Conservation (phyloP, 2,888 invertebrate species). For the Drosophila quinaria region DNA sequence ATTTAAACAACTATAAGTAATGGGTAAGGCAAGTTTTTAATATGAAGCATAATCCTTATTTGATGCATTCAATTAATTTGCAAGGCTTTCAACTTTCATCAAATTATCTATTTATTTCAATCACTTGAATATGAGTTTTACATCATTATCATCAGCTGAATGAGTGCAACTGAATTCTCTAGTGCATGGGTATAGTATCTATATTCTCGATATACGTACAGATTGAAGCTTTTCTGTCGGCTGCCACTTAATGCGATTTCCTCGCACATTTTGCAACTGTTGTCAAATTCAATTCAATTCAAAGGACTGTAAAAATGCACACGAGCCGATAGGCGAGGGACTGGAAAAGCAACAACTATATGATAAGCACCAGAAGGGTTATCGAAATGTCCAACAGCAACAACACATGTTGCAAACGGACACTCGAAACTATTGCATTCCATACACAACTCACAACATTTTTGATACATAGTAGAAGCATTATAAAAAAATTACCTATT, state of each 20-base stretch:
- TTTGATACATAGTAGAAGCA: neutral
- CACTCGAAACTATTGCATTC: conserved; percentile 4
- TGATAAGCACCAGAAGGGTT: conserved; percentile 1
- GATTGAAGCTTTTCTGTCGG: conserved; percentile 40
- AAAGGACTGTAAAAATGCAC: conserved; percentile 76
- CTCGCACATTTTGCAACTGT: conserved; percentile 74
- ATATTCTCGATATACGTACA: conserved; percentile 16
- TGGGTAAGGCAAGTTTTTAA: too few species aligned
- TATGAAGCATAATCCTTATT: too few species aligned
- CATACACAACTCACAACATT: neutral
- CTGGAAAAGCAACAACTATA: conserved; percentile 17
- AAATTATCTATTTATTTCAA: neutral
- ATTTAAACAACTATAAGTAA: too few species aligned
- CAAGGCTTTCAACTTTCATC: neutral
- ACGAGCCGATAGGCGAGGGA: conserved; percentile 15
- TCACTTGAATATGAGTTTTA: neutral
- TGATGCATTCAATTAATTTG: neutral
- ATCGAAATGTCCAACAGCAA: neutral
- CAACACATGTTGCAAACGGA: neutral
- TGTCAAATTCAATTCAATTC: conserved; percentile 75
- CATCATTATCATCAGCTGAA: neutral
- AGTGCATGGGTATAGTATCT: neutral
- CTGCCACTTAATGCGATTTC: conserved; percentile 65
- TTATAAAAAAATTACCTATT: too few species aligned
- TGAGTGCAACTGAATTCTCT: neutral